Evolutionary conservation across 2,888 invertebrate genomes (phyloP), one percentile per base, ranked within the genome.

Genomic region (Allophyes oxyacanthae): DNA sequence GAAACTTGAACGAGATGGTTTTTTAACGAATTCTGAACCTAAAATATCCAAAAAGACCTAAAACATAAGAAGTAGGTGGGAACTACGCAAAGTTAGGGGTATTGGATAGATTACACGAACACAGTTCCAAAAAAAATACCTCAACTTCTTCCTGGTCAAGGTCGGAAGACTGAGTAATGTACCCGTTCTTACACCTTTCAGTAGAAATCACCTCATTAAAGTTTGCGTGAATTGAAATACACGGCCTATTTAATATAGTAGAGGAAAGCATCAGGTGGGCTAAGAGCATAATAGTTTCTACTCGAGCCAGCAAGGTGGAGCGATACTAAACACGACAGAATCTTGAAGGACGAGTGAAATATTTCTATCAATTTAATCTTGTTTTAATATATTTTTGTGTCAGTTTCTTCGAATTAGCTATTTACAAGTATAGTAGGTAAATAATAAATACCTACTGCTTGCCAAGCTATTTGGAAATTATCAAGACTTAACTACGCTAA

Each of bases 241-340:
- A 30, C 6, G 26, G 1, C 2, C 10, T 13, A 1, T 26, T 9
- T 33, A 42, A 15, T 32, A 38, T 49, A 62, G 34, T 46, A 37
- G 9, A 28, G 25, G 6, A 37, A 33, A 52, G 51, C 11, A 67
- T 33, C 48, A 68, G 64, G 49, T 68, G 64, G 15, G 49, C 26
- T 68, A 8, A 9, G 20, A 45, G 0, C 30, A 45, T 49, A 38
- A 45, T 48, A 50, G 10, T 42, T 45, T 60, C 13, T 25, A 28
- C 26, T 62, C 37, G 10, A 33, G 52, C 34, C 15, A 28, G 13
- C 36, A 11, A 33, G 34, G 9, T 15, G 14, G 11, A 36, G 7
- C 5, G 30, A 30, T 42, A 42, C 14, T 28, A 30, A 32, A 30
- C 14, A 11, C 7, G 26, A 26, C 13, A 30, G 30, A 15, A 11